phyloP scores from a whole-genome alignment of 2,888 invertebrate species.

The Sarcophaga carnaria region DNA sequence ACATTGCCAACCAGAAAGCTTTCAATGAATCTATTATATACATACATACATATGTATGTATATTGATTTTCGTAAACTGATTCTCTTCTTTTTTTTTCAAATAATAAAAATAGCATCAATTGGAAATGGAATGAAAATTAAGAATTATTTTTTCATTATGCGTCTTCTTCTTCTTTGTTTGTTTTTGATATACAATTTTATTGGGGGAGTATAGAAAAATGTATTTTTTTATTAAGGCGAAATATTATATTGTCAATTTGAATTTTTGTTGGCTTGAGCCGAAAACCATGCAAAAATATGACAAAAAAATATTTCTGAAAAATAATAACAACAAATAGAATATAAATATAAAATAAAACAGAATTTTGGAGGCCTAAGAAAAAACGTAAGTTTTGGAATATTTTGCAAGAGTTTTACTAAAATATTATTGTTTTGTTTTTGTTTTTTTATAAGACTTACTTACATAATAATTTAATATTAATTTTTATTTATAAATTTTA shows the following conservation, averaged over 20 bases:
- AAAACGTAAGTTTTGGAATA: conserved; percentile 11
- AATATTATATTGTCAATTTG: conserved; percentile 78
- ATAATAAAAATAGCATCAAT: background rate
- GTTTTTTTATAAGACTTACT: conserved; percentile 19
- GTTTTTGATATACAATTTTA: background rate
- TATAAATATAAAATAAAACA: background rate
- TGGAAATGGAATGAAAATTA: background rate
- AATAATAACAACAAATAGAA: conserved; percentile 44
- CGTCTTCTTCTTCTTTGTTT: conserved; percentile 65
- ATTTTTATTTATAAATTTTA: conserved; percentile 56
- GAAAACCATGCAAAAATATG: conserved; percentile 77
- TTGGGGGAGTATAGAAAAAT: conserved; percentile 25
- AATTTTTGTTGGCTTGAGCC: conserved; percentile 78
- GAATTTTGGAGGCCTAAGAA: conserved; percentile 28
- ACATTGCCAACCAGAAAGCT: too few relatives aligned
- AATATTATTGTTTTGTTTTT: conserved; percentile 41
- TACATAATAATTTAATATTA: background rate
- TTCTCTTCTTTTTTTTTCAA: background rate
- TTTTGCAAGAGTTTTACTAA: conserved; percentile 15
- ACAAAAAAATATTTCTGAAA: conserved; percentile 75
- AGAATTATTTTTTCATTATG: conserved; percentile 62
- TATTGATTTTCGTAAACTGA: background rate
- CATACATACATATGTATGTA: too few relatives aligned
- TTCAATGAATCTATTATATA: too few relatives aligned
- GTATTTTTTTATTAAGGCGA: conserved; percentile 76